A percentile compares a stretch with the other conserved stretches of the same genome.
phyloP scores from a whole-genome alignment of 2,888 invertebrate genomes.

The Andricus quercusramuli region DNA sequence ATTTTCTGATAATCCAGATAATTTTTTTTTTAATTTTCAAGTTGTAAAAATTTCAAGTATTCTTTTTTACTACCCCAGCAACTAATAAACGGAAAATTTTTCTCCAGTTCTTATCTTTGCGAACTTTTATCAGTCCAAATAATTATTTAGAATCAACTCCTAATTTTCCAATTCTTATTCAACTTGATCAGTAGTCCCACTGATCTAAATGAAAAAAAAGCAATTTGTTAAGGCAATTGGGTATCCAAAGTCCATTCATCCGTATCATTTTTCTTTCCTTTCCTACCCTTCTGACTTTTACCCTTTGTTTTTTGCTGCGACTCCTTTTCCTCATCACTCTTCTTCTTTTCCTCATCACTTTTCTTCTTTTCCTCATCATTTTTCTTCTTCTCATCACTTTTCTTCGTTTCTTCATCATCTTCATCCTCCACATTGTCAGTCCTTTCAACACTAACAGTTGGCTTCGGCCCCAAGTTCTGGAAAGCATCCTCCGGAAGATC shows the following conservation, averaged over 20 bases:
- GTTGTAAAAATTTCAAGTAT: too few species aligned
- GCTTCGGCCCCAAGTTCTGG: background rate
- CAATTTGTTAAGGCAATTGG: background rate
- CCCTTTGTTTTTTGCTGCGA: background rate
- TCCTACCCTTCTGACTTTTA: background rate
- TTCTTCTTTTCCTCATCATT: too few species aligned
- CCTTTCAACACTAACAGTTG: too few species aligned
- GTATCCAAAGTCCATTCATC: background rate
- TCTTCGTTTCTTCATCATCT: background rate
- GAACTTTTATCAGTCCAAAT: too few species aligned
- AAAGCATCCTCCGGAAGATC: slow-evolving; percentile 21
- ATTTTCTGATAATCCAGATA: too few species aligned
- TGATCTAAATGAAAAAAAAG: background rate
- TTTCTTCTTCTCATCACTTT: background rate
- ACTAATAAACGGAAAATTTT: too few species aligned
- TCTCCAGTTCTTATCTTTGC: too few species aligned
- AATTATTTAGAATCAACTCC: too few species aligned
- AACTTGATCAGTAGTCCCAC: background rate
- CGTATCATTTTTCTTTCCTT: background rate
- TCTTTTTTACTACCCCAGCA: too few species aligned
- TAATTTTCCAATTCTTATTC: background rate
- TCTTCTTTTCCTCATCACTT: background rate
- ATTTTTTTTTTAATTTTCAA: too few species aligned
- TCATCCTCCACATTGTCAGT: background rate
- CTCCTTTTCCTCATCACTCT: background rate